Conservation (phyloP, 2,797 vertebrate species). For the Sebastes iracundus region DNA sequence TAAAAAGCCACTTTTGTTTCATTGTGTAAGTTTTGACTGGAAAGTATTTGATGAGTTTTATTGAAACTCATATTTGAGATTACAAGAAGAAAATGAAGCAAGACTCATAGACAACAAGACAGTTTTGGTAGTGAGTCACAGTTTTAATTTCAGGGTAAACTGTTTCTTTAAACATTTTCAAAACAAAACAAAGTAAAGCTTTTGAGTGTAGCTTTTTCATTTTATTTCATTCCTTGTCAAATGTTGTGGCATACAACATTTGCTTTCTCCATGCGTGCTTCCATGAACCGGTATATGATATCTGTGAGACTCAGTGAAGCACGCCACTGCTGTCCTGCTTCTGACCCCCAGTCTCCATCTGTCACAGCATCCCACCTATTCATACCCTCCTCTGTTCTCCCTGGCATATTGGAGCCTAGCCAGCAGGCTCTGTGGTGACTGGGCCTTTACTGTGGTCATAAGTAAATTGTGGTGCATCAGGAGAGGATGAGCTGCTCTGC, state of each 20-base stretch:
- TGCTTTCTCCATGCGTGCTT: slow-evolving; percentile 42
- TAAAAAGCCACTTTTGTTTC: not conserved
- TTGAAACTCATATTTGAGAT: not conserved
- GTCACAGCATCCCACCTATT: slow-evolving; percentile 57
- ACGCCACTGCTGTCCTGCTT: slow-evolving; percentile 57
- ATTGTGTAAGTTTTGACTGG: not conserved
- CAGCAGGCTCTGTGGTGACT: slow-evolving; percentile 36
- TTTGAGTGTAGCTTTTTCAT: slow-evolving; percentile 12
- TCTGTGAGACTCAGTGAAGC: slow-evolving; percentile 61
- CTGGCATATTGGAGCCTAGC: slow-evolving; percentile 42
- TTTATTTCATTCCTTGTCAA: slow-evolving; percentile 21
- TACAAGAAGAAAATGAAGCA: not conserved
- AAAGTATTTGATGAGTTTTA: not conserved
- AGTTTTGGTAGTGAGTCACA: not conserved
- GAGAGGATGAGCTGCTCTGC: slow-evolving; percentile 14
- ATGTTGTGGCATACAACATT: not conserved
- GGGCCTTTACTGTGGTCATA: slow-evolving; percentile 42
- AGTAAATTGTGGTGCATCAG: slow-evolving; percentile 32
- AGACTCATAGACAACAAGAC: not conserved
- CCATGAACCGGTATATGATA: slow-evolving; percentile 48
- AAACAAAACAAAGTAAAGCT: slow-evolving; percentile 18
- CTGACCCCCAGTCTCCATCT: slow-evolving; percentile 61
- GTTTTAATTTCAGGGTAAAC: not conserved
- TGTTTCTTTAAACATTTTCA: not conserved
- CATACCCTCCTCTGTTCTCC: slow-evolving; percentile 34